Base-by-base conservation (phyloP, 2,888 invertebrate species). In the Malachius bipustulatus region DNA sequence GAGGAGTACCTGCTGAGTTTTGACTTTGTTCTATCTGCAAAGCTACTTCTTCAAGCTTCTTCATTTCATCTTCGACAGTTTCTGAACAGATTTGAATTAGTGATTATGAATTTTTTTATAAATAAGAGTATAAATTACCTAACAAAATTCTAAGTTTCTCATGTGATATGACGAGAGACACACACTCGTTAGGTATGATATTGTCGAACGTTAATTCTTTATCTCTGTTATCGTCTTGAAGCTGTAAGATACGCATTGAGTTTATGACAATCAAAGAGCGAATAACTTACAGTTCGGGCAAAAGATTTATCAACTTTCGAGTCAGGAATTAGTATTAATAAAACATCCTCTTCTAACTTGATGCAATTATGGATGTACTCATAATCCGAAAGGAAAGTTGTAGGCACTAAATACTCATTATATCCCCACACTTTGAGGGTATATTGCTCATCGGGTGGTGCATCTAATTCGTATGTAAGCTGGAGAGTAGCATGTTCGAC, bases 341-440 rank as follows among this genome's bases (percentile, higher is more conserved):
- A 67, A 2, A 91, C 83, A 61, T 93, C 93, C 55, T 82, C 78
- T 57, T 94, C 93, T 52, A 93, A 63, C 54, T 94, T 91, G 38
- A 93, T 81, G 59, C 94, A 93, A 51, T 82, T 81, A 51, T 94
- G 89, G 36, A 94, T 82, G 57, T 93, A 93, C 59, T 90, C 89
- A 59, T 93, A 87, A 57, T 91, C 89, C 41, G 82, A 80, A 16
- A 96, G 70, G 8, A 75, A 73, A 19, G 87, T 84, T 34, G 85
- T 82, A 9, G 84, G 77, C 1, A 82, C 78, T 19, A 96, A 63
- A 66, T 91, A 96, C 63, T 94, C 94, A 34, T 83, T 77, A 38
- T 85, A 73, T 11, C 93, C 91, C 71, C 80, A 79, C 34, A 90
- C 85, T 73, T 88, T 69, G 26, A 79, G 62, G 31, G 69, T 66